Base-by-base conservation (phyloP, 1,140 invertebrate species). In the Metaphire vulgaris region DNA sequence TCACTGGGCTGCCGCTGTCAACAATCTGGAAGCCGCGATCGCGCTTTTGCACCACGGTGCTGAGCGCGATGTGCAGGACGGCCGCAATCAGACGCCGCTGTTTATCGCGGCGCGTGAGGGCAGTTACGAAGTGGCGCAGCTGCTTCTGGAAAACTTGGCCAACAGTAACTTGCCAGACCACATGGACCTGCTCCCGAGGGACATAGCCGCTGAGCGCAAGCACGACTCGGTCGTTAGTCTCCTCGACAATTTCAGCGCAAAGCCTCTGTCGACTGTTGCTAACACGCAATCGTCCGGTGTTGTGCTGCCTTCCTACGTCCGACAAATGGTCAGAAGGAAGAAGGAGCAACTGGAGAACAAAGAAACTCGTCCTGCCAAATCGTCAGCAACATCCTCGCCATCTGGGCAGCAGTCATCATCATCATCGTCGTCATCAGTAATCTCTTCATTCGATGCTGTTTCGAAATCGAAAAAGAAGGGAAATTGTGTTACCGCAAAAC, bases 111-210 rank as follows among this genome's bases (percentile, higher is more conserved):
- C 95, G 0, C 89, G 94, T 32, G 96, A 99, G 86, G 96, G 96
- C 1, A 94, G 93, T 74, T 96, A 91, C 82, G 92, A 95, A 83
- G 93, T 94, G 0, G 96, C 94, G 79, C 93, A 95, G 83, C 91
- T 93, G 15, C 87, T 98, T 1, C 84, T 99, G 1, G 94, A 98
- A 81, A 92, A 94, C 72, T 92, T 93, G 82, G 94, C 95, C 2
- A 98, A 98, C 85, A 88, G 95, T 56, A 96, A 99, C 85, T 97
- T 99, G 76, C 95, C 95, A 0, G 96, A 98, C 87, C 95, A 98
- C 84, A 98, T 98, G 96, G 96, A 98, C 87, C 88, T 93, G 69
- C 85, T 97, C 80, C 96, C 96, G 0, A 86, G 94, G 1, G 95
- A 98, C 82, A 92, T 99, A 41, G 96, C 96, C 0, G 90, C 91